Evolutionary conservation across 1,140 invertebrate species (phyloP).

Genomic region (Globodera rostochiensis): DNA sequence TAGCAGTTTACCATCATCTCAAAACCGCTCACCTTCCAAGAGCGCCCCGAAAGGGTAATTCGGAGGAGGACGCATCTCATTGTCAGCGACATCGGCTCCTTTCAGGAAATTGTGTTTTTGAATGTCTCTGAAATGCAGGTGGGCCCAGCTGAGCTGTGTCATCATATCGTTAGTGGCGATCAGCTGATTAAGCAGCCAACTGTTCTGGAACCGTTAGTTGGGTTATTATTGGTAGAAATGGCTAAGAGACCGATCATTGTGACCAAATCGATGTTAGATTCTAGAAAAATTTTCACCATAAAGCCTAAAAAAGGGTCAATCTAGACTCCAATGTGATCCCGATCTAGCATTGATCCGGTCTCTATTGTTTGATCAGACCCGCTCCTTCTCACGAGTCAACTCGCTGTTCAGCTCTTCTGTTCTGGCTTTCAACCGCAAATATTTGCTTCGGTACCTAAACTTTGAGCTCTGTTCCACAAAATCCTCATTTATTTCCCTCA

Average conservation of each 20-base stretch:
- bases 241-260: too few relatives aligned
- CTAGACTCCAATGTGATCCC: too few relatives aligned
- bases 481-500: too few relatives aligned
- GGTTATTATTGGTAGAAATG: background rate
- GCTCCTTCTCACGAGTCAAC: background rate
- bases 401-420: slow-evolving; percentile 6
- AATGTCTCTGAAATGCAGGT: background rate
- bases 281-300: background rate
- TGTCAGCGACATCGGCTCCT: background rate
- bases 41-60: background rate
- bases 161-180: slow-evolving; percentile 2
- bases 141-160: background rate
- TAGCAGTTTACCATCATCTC: background rate
- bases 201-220: background rate
- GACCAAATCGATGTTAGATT: background rate
- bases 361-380: background rate
- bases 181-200: slow-evolving; percentile 8
- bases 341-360: too few relatives aligned
- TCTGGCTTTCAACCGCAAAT: background rate
- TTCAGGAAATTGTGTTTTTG: background rate
- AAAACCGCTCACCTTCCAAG: background rate
- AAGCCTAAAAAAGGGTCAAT: too few relatives aligned
- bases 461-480: background rate
- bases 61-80: background rate
- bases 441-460: slow-evolving; percentile 3